These are phyloP conservation scores for Torymus aiolomorphi DNA, from an alignment of 2,888 invertebrate species.

Conservation along the genomic window DNA sequence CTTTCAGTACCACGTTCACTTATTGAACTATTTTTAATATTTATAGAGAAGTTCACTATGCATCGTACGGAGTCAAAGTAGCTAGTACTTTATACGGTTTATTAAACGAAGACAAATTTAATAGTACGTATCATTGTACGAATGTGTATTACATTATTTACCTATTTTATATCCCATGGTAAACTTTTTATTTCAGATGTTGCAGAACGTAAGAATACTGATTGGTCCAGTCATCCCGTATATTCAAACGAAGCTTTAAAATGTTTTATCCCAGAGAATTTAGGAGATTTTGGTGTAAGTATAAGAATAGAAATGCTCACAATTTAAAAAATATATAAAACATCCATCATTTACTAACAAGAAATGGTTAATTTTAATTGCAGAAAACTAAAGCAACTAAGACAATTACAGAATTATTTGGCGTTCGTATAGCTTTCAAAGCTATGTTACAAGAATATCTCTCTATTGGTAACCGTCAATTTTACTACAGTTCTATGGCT, in stretches of 20 bases:
- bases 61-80: neutral
- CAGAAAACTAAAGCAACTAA: neutral
- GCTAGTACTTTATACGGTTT: neutral
- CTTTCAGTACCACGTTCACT: neutral
- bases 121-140: neutral
- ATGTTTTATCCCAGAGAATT: neutral
- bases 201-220: too few species aligned
- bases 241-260: neutral
- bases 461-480: too few species aligned
- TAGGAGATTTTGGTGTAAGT: neutral
- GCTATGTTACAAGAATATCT: slow-evolving; percentile 4
- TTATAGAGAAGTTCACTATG: slow-evolving; percentile 17
- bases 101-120: neutral
- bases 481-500: too few species aligned
- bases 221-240: slow-evolving; percentile 5
- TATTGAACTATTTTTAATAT: neutral
- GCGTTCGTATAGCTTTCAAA: neutral
- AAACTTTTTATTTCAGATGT: too few species aligned
- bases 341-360: neutral
- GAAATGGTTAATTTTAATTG: neutral
- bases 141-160: too few species aligned
- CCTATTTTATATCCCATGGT: too few species aligned
- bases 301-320: neutral
- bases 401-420: neutral
- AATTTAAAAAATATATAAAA: neutral